Conservation (phyloP, 2,888 invertebrate genomes). For the Monopis laevigella region DNA sequence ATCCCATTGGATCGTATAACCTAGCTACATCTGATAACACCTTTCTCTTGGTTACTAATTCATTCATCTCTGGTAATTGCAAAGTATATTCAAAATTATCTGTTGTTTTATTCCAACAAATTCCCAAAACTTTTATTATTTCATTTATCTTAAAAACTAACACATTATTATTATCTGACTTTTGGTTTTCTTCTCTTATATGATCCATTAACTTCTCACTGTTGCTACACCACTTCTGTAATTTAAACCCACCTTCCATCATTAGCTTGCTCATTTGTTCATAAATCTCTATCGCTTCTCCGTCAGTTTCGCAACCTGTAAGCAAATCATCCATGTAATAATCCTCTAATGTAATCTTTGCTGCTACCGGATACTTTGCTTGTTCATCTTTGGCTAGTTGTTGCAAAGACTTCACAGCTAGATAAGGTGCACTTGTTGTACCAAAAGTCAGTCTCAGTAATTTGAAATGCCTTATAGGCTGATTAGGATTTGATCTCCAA, state of each 20-base stretch:
- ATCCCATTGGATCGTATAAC: slow-evolving; percentile 24
- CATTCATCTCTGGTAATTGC: slow-evolving; percentile 14
- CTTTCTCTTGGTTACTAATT: slow-evolving; percentile 20
- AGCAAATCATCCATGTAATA: slow-evolving; percentile 11
- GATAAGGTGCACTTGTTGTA: slow-evolving; percentile 20
- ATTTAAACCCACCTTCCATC: slow-evolving; percentile 8
- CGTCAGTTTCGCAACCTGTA: slow-evolving; percentile 4
- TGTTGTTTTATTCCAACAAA: slow-evolving; percentile 21
- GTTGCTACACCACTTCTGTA: slow-evolving; percentile 12
- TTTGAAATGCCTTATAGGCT: slow-evolving; percentile 16
- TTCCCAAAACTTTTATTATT: slow-evolving; percentile 21
- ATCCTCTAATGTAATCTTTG: slow-evolving; percentile 10
- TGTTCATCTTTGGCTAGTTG: slow-evolving; percentile 18
- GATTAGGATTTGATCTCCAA: slow-evolving; percentile 16
- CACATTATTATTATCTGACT: slow-evolving; percentile 3
- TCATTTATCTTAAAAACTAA: slow-evolving; percentile 17
- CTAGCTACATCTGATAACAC: slow-evolving; percentile 22
- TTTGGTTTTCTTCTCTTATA: neutral
- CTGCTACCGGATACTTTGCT: slow-evolving; percentile 16
- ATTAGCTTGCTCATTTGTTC: slow-evolving; percentile 6
- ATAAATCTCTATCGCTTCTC: slow-evolving; percentile 1
- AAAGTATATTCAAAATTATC: slow-evolving; percentile 21
- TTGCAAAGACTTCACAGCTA: slow-evolving; percentile 18
- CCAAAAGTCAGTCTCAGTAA: slow-evolving; percentile 20
- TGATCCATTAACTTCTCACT: neutral